phyloP scores from a whole-genome alignment of 2,113 vertebrate species.

The Scytalopus superciliaris region DNA sequence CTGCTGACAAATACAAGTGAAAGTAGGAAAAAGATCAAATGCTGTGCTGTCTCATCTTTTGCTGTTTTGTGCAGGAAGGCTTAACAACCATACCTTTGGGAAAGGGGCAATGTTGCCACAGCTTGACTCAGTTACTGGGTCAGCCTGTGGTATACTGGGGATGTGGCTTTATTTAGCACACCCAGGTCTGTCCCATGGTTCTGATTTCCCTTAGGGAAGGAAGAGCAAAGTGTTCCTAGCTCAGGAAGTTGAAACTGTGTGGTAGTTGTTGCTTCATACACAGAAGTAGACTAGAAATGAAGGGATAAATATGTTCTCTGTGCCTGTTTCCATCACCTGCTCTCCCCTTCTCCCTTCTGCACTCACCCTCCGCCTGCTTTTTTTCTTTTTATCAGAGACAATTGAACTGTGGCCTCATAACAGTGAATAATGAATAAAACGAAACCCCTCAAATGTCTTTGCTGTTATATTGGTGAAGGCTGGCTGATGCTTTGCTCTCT shows the following conservation, averaged over 20 bases:
- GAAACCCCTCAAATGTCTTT: not conserved
- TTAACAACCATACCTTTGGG: not conserved
- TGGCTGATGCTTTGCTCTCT: not conserved
- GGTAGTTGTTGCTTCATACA: not conserved
- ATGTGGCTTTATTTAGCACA: not conserved
- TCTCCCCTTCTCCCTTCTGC: not conserved
- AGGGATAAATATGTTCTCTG: not conserved
- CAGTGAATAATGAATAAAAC: not conserved
- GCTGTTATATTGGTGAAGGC: not conserved
- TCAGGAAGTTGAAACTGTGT: not conserved
- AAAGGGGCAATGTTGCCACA: not conserved
- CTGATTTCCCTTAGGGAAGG: not conserved
- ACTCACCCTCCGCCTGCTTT: rapidly evolving
- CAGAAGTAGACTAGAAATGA: not conserved
- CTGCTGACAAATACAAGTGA: not conserved
- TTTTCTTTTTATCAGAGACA: too few species aligned
- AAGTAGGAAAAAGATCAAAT: not conserved
- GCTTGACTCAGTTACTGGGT: not conserved
- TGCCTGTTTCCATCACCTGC: not conserved
- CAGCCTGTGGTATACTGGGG: not conserved
- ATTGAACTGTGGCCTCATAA: not conserved
- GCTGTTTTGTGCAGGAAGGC: not conserved
- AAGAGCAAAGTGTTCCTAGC: not conserved
- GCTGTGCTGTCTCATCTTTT: not conserved
- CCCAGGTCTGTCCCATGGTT: not conserved